Evolutionary conservation across 2,797 vertebrate genomes (phyloP), one percentile per base, ranked within the genome.

Genomic region (Antrozous pallidus): DNA sequence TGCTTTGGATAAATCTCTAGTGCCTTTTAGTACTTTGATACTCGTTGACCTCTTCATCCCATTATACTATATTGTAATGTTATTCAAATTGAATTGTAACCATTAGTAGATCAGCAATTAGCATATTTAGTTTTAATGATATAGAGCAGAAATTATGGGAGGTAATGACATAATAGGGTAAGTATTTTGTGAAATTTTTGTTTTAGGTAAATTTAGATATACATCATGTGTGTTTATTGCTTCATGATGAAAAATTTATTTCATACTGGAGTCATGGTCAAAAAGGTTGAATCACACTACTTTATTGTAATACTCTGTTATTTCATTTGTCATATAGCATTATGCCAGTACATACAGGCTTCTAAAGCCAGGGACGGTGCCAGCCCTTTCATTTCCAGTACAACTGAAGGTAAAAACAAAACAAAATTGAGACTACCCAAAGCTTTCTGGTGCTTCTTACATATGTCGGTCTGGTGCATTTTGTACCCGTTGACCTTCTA

Each of bases 281-380:
- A 86, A 93, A 95, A 42, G 18, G 95, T 94, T 93, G 91, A 96
- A 85, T 96, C 95, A 93, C 40, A 89, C 88, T 96, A 94, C 93
- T 94, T 95, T 96, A 91, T 97, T 98, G 80, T 98, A 98, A 99
- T 98, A 98, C 98, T 97, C 96, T 99, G 98, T 99, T 99, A 98
- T 99, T 99, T 99, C 98, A 98, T 99, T 99, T 99, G 98, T 99
- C 98, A 98, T 99, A 98, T 99, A 99, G 99, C 99, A 98, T 99
- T 99, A 99, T 99, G 99, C 99, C 99, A 99, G 98, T 99, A 99
- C 99, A 99, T 99, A 99, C 98, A 99, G 98, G 99, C 99, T 98
- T 99, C 99, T 99, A 99, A 99, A 99, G 99, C 98, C 99, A 99
- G 98, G 98, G 99, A 99, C 98, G 99, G 98, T 98, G 98, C 98